Evolutionary conservation across 2,888 invertebrate species (phyloP).

Genomic region (Epicampocera succincta): DNA sequence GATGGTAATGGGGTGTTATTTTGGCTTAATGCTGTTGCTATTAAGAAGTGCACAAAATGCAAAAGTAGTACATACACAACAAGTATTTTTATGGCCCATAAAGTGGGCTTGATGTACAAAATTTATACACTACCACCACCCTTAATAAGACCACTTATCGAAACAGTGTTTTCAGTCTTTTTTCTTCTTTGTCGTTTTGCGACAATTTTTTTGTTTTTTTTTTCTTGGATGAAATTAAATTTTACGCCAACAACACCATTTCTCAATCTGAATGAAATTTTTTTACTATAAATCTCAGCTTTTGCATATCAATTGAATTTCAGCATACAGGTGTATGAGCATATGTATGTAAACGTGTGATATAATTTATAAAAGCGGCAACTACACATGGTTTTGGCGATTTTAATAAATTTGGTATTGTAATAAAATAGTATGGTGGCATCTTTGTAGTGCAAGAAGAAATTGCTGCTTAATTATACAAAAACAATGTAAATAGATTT

Average conservation of each 20-base stretch:
- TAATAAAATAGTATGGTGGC: too few relatives aligned
- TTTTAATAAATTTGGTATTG: too few relatives aligned
- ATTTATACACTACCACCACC: constrained; percentile 48
- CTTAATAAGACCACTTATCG: constrained; percentile 61
- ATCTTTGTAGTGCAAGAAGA: too few relatives aligned
- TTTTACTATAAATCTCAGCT: neutral
- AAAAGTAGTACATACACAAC: neutral
- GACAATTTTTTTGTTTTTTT: constrained; percentile 14
- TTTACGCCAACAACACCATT: constrained; percentile 22
- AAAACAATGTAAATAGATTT: too few relatives aligned
- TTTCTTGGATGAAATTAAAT: constrained; percentile 40
- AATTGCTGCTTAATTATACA: too few relatives aligned
- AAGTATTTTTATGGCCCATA: constrained; percentile 47
- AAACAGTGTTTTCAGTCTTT: constrained; percentile 27
- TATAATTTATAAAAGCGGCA: too few relatives aligned
- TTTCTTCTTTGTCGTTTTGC: too few relatives aligned
- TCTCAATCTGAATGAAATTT: neutral
- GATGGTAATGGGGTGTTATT: constrained; percentile 41
- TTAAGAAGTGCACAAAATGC: constrained; percentile 20
- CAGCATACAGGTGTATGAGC: too few relatives aligned
- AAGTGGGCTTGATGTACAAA: constrained; percentile 56
- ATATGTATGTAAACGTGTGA: too few relatives aligned
- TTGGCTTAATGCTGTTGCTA: constrained; percentile 36
- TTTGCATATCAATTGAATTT: neutral
- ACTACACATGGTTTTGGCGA: too few relatives aligned